Percentiles rank a stretch among this genome's conserved stretches.
These are phyloP conservation scores for Sesamia nonagrioides DNA, from an alignment of 1,140 invertebrate species.

Conservation along the genomic window DNA sequence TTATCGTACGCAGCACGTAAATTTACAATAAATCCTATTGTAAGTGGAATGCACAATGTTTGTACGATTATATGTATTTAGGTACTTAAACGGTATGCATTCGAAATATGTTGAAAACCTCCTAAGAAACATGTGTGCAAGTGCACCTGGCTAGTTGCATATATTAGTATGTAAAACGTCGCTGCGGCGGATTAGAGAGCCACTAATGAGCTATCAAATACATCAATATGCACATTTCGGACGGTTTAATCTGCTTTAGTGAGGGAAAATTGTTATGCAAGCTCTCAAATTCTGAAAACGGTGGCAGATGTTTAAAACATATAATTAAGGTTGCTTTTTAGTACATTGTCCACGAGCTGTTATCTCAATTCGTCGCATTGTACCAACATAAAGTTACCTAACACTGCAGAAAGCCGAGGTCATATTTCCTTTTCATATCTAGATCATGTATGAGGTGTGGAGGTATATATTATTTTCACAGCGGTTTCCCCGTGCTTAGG, in stretches of 20 bases:
- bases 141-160: conserved; percentile 43
- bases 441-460: too few species aligned
- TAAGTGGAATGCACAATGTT: conserved; percentile 81
- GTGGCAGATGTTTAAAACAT: not conserved
- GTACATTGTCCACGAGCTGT: not conserved
- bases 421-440: not conserved
- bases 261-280: conserved; percentile 19
- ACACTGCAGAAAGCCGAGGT: not conserved
- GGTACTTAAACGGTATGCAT: conserved; percentile 77
- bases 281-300: not conserved
- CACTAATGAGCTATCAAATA: conserved; percentile 38
- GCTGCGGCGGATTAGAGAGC: conserved; percentile 41
- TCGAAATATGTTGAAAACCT: conserved; percentile 67
- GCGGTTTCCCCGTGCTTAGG: too few species aligned
- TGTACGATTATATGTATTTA: conserved; percentile 82
- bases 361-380: not conserved
- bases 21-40: conserved; percentile 84
- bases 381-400: not conserved
- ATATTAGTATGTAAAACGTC: conserved; percentile 44
- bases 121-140: conserved; percentile 45
- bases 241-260: conserved; percentile 2
- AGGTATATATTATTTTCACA: too few species aligned
- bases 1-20: conserved; percentile 78
- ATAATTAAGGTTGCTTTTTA: not conserved
- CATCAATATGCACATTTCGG: conserved; percentile 36